Base-by-base conservation (phyloP, 2,888 invertebrate genomes). In the Parnassius mnemosyne region DNA sequence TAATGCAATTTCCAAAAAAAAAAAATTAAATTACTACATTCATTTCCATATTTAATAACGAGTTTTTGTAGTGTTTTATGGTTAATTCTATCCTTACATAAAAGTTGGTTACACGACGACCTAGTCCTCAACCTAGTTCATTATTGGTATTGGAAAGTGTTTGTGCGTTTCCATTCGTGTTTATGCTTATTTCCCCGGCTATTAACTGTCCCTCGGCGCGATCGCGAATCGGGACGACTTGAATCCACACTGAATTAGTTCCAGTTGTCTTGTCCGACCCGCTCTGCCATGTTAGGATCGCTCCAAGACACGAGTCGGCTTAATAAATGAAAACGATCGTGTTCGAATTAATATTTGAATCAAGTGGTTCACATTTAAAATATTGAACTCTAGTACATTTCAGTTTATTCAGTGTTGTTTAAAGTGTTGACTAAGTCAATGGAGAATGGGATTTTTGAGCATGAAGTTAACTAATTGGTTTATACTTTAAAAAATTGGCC, bases 81-180 rank as follows among this genome's bases (percentile, higher is more conserved):
- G 7, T 34, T 34, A 7, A 7, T 34, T 53, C 63, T 64, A 58
- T 55, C 51, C 52, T 60, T 49, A 42, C 60, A n/a, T 12, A 20
- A 3, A 7, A n/a, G 41, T 9, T 63, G 52, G 63, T 13, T 52
- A 51, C 55, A 44, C 46, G 13, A 34, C 63, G 63, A 65, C 66
- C 66, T 63, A 63, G 63, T 63, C 63, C 59, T 65, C 65, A 68
- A 66, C 69, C 68, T 66, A 68, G 69, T 74, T 74, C 68, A 70
- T 75, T 78, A 77, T 77, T 74, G 75, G 75, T 74, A 75, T 73
- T 79, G 68, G 80, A 80, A 80, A 80, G 78, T 74, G 60, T 61
- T 60, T 66, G 57, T 55, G 60, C 59, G 66, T 63, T 62, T 64
- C 65, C 65, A 65, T 71, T 63, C 68, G 65, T 61, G 63, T 64